Evolutionary conservation across 2,113 vertebrate species (phyloP).

Genomic region (Jaculus jaculus): DNA sequence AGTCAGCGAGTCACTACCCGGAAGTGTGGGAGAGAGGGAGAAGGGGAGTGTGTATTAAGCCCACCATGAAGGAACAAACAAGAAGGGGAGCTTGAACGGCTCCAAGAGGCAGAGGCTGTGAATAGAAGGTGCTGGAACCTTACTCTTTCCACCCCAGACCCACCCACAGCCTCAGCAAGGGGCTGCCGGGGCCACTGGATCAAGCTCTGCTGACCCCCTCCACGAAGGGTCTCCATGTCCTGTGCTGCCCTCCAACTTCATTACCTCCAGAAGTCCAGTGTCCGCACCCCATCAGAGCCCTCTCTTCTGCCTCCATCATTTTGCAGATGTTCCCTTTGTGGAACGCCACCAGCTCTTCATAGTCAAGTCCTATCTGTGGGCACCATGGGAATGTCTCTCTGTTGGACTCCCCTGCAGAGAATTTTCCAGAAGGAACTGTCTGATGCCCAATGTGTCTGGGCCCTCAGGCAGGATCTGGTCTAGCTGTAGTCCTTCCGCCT

Average conservation of each 20-base stretch:
- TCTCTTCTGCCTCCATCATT: not conserved
- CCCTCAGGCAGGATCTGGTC: not conserved
- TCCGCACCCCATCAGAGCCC: not conserved
- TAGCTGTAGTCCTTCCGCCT: not conserved
- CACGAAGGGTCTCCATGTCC: not conserved
- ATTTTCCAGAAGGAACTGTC: not conserved
- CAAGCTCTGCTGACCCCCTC: too few relatives aligned
- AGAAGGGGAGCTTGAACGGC: not conserved
- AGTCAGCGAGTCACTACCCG: not conserved
- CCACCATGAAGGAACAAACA: not conserved
- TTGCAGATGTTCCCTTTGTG: not conserved
- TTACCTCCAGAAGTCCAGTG: not conserved
- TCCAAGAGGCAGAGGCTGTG: not conserved
- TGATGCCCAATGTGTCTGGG: not conserved
- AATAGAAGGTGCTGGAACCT: not conserved
- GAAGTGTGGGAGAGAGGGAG: not conserved
- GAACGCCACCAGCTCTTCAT: not conserved
- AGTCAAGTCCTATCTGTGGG: not conserved
- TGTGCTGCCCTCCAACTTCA: not conserved
- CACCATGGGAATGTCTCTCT: too few relatives aligned
- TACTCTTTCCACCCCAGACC: not conserved
- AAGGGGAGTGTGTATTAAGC: not conserved
- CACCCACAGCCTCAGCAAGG: not conserved
- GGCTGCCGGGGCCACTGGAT: too few relatives aligned
- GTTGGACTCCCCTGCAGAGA: not conserved